Conservation (phyloP, 2,888 invertebrate species). For the Sphinx pinastri region DNA sequence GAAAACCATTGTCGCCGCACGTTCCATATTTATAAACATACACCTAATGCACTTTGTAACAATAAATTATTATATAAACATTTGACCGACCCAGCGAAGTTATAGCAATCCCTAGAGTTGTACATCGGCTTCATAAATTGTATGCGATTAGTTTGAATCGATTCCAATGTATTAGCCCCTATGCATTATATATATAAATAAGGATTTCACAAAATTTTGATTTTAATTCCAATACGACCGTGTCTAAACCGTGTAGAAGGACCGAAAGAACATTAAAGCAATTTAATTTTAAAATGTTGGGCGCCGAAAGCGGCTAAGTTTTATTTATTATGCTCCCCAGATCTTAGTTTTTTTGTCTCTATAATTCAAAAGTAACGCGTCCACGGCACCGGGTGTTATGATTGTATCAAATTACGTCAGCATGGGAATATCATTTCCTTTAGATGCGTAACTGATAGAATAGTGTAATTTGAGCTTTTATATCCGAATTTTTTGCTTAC, state of each 20-base stretch:
- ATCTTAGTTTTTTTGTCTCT: constrained; percentile 57
- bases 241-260: constrained; percentile 33
- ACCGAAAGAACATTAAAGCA: constrained; percentile 36
- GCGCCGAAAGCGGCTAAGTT: constrained; percentile 57
- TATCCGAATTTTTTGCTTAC: constrained; percentile 24
- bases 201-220: constrained; percentile 32
- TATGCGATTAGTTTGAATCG: neutral
- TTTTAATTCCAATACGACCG: constrained; percentile 34
- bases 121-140: neutral
- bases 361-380: constrained; percentile 63
- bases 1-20: constrained; percentile 11
- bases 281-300: constrained; percentile 50
- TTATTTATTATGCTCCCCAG: constrained; percentile 60
- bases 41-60: constrained; percentile 14
- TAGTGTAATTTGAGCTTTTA: constrained; percentile 30
- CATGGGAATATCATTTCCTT: constrained; percentile 36
- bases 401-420: constrained; percentile 66
- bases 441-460: constrained; percentile 25
- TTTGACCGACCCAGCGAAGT: neutral
- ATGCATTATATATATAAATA: constrained; percentile 28
- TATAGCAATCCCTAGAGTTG: neutral
- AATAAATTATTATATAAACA: constrained; percentile 3
- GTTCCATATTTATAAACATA: constrained; percentile 24
- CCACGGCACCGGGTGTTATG: constrained; percentile 60
- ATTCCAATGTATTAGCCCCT: constrained; percentile 21